Evolutionary conservation across 2,797 vertebrate genomes (phyloP).

Genomic region (Ataeniobius toweri): DNA sequence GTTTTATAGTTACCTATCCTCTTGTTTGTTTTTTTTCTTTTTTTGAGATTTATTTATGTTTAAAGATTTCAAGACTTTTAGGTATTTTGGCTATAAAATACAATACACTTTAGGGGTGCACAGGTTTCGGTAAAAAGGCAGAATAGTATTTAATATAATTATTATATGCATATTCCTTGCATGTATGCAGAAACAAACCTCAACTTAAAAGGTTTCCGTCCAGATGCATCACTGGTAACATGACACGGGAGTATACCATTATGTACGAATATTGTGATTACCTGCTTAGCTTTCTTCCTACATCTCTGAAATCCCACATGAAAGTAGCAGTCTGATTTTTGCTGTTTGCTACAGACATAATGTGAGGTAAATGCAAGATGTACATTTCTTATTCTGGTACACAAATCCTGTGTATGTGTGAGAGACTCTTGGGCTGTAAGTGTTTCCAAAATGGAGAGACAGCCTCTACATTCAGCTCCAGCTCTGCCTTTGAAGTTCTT

Average conservation of each 20-base stretch:
- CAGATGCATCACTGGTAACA: slow-evolving; percentile 16
- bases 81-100: too few relatives aligned
- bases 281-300: slow-evolving; percentile 42
- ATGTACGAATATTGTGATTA: slow-evolving; percentile 30
- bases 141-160: slow-evolving; percentile 36
- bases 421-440: slow-evolving; percentile 18
- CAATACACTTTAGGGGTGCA: not conserved
- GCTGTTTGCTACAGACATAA: slow-evolving; percentile 20
- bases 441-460: slow-evolving; percentile 26
- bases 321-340: slow-evolving; percentile 27
- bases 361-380: slow-evolving; percentile 28
- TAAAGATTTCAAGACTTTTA: too few relatives aligned
- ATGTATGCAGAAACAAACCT: slow-evolving; percentile 27
- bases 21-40: too few relatives aligned
- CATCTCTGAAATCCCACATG: slow-evolving; percentile 33
- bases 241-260: slow-evolving; percentile 4
- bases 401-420: slow-evolving; percentile 16
- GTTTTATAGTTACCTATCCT: too few relatives aligned
- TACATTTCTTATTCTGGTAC: slow-evolving; percentile 35
- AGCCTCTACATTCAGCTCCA: slow-evolving; percentile 50
- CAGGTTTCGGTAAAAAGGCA: slow-evolving; percentile 43
- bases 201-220: slow-evolving; percentile 24
- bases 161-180: not conserved
- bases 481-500: slow-evolving; percentile 65
- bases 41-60: too few relatives aligned